Base-by-base conservation (phyloP, 2,888 invertebrate species). In the Julus scandinavius region DNA sequence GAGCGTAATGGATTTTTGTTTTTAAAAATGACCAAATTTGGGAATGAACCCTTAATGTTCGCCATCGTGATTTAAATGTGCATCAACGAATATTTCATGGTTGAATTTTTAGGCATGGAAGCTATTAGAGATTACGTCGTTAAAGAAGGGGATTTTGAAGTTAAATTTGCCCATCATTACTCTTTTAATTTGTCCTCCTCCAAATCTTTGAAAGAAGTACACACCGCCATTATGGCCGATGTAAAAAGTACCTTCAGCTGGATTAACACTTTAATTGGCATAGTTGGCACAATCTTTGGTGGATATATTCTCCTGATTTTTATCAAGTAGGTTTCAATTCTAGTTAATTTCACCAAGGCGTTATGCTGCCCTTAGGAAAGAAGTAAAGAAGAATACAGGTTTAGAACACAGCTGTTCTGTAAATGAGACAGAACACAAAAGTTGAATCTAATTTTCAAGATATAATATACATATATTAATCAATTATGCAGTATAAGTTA, bases 241-340 rank as follows among this genome's bases (percentile, higher is more conserved):
- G 54, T 88, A 7, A 41, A 80, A 80, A 45, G 38, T 3, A 88
- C 72, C 40, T 88, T 88, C 38, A 17, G 45, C 29, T 63, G 58
- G 58, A 41, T 72, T 50, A 80, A 84, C 49, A 45, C 38, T 11
- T 20, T 88, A n/a, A 84, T 88, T n/a, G 3, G 54, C 7, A 6
- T 83, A n/a, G 17, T 50, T 15, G 0, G 38, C 40, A 49, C 83
- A 2, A 45, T 84, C 13, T 84, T 88, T 40, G 50, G 84, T 84
- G 84, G 83, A 2, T 84, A 83, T 49, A 4, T 88, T 6, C 17
- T 84, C 1, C 38, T 88, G 15, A 50, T 88, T 41, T 80, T 88
- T 84, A 45, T 88, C 83, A 88, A 88, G 88, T 88, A 84, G 50
- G 58, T 83, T 84, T 88, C 6, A 20, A 1, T 40, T 40, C 9